Conservation (phyloP, 2,113 vertebrate species). For the Megaceryle maxima region DNA sequence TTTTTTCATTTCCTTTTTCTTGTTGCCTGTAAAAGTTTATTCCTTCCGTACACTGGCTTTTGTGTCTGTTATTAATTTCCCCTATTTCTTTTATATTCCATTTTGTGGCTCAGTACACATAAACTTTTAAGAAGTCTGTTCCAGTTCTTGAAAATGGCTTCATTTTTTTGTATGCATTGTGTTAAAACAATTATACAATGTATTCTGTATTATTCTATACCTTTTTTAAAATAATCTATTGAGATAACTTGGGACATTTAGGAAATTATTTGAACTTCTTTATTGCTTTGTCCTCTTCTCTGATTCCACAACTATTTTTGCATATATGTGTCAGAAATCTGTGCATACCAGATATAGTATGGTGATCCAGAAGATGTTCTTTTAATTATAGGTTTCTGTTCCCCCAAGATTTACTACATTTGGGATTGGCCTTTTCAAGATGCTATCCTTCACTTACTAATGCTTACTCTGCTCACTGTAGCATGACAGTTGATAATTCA, state of each 20-base stretch:
- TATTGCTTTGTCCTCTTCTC: neutral
- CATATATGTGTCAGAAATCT: neutral
- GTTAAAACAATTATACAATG: neutral
- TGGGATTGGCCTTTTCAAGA: neutral
- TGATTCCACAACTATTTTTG: neutral
- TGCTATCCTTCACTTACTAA: neutral
- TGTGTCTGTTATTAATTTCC: slow-evolving; percentile 23
- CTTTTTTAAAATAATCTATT: neutral
- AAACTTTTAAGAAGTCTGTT: neutral
- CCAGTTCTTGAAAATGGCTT: neutral
- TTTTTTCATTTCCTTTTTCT: neutral
- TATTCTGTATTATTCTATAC: neutral
- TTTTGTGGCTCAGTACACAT: neutral
- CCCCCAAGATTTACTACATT: neutral
- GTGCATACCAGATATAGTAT: neutral
- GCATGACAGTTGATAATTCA: neutral
- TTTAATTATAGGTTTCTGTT: neutral
- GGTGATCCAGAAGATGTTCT: neutral
- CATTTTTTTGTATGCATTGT: neutral
- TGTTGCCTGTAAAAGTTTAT: neutral
- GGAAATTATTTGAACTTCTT: neutral
- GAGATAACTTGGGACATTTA: neutral
- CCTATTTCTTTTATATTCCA: neutral
- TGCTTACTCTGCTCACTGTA: neutral
- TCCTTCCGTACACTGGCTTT: neutral